Base-by-base conservation (phyloP, 2,113 vertebrate species). In the Triplophysa siluroides region DNA sequence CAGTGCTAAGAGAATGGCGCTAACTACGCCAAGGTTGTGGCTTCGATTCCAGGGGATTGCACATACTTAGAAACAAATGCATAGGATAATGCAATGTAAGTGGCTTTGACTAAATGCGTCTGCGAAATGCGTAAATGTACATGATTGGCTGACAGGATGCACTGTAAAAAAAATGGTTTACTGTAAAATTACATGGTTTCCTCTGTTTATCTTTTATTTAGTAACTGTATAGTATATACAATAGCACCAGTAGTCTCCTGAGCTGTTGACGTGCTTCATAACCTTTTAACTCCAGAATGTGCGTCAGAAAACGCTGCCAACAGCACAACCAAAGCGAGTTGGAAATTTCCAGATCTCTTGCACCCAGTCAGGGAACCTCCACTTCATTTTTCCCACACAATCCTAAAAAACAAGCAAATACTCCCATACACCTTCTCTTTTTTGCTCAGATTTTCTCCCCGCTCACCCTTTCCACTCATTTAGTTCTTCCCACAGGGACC, bases 331-430 rank as follows among this genome's bases (percentile, higher is more conserved):
- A 81, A 70, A 69, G 71, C 33, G 72, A 81, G 78, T 71, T 88
- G 87, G 87, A 91, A 90, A 68, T 89, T 91, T 92, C 90, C 89
- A 86, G 80, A 86, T 79, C 68, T 66, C 75, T 78, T 82, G 76
- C 84, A 85, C 83, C 78, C 83, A 82, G 83, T 85, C 73, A 73
- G 78, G 65, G n/a, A 71, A 80, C 77, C 78, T 83, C 73, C 76
- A 47, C 81, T 87, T 85, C 84, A 80, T 72, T 86, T 90, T 90
- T 86, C 80, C 85, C 84, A 88, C 82, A 87, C 83, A 77, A 76
- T 82, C 75, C 19, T 33, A 47, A 65, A 61, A 56, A 67, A 75
- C 81, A 70, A 54, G 24, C 68, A 83, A 70, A 81, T 86, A 70
- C 70, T 78, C 84, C 76, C 83, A 89, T 83, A 85, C 79, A 84